Evolutionary conservation across 2,797 vertebrate genomes (phyloP).

Genomic region (Odontamblyopus lacepedii): DNA sequence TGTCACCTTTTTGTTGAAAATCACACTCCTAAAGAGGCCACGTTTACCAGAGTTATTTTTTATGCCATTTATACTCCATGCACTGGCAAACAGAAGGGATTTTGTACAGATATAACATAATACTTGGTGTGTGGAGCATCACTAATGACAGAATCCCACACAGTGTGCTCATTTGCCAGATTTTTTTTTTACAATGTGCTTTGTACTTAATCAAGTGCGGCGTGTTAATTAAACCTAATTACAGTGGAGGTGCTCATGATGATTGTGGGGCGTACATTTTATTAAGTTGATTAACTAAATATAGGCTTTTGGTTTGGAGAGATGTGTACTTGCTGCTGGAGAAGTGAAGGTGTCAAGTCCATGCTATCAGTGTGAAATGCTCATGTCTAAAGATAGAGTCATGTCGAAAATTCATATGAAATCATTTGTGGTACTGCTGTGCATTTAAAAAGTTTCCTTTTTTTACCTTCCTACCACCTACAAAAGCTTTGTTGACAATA

Average conservation of each 20-base stretch:
- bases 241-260: constrained; percentile 21
- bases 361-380: too few relatives aligned
- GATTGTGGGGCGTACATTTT: constrained; percentile 26
- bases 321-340: not conserved
- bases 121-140: not conserved
- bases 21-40: too few relatives aligned
- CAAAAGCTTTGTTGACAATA: too few relatives aligned
- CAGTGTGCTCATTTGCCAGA: not conserved
- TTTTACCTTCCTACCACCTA: too few relatives aligned
- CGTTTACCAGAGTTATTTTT: too few relatives aligned
- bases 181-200: constrained; percentile 4
- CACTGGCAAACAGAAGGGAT: not conserved
- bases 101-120: not conserved
- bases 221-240: constrained; percentile 36
- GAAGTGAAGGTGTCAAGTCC: too few relatives aligned
- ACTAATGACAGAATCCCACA: not conserved
- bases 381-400: not conserved
- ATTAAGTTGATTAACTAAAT: constrained; percentile 30
- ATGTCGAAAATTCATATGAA: not conserved
- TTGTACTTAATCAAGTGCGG: constrained; percentile 32
- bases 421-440: too few relatives aligned
- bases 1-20: too few relatives aligned
- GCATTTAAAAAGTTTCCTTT: not conserved
- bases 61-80: too few relatives aligned
- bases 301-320: not conserved